These are phyloP conservation scores for Turritopsis rubra DNA, from an alignment of 30 jellyfish, hydroid and myxozoan genomes.

Conservation along the genomic window DNA sequence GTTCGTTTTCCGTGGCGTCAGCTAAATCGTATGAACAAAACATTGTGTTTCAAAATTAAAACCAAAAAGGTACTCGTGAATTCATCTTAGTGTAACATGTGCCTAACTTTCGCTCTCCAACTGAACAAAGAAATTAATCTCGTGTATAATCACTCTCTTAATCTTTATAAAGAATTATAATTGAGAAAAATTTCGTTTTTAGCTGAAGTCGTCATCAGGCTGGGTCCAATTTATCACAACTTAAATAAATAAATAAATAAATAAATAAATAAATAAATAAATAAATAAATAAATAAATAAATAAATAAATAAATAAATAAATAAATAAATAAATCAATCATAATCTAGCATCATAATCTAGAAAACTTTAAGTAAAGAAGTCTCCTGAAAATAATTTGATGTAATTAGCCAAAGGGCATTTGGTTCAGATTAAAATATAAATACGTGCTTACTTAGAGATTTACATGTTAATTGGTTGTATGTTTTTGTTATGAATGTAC, in stretches of 20 bases:
- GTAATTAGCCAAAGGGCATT: background rate
- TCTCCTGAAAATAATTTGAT: background rate
- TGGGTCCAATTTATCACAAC: background rate
- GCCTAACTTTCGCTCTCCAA: background rate
- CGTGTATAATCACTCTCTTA: background rate
- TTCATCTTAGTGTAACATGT: background rate
- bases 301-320: too few relatives aligned
- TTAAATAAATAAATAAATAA: too few relatives aligned
- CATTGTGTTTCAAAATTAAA: too few relatives aligned
- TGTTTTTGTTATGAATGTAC: background rate
- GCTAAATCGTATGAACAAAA: constrained; percentile 38
- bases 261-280: too few relatives aligned
- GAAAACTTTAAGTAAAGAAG: too few relatives aligned
- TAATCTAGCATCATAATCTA: background rate
- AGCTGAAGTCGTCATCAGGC: background rate
- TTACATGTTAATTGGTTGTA: background rate
- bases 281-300: too few relatives aligned
- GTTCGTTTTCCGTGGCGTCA: constrained; percentile 91
- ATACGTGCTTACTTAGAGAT: background rate
- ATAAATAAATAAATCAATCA: too few relatives aligned
- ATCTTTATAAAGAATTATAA: background rate
- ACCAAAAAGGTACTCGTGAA: background rate
- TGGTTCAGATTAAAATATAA: background rate
- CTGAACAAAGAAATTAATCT: background rate
- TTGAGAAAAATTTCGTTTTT: too few relatives aligned